phyloP scores from a whole-genome alignment of 2,797 vertebrate species.

The Choloepus didactylus region DNA sequence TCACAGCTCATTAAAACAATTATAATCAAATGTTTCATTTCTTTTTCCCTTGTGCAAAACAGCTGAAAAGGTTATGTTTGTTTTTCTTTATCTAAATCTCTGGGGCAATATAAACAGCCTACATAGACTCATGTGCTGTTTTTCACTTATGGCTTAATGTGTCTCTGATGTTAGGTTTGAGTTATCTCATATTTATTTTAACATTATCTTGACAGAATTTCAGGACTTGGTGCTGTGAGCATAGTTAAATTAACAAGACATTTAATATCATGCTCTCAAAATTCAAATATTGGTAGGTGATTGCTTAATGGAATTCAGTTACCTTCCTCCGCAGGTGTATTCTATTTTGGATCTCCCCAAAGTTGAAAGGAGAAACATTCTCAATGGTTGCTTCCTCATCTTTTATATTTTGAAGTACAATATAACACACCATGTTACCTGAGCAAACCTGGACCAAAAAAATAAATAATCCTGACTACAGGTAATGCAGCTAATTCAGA shows the following conservation, averaged over 20 bases:
- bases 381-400: conserved; percentile 62
- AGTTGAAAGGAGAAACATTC: conserved; percentile 67
- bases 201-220: conserved; percentile 36
- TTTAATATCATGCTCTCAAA: conserved; percentile 80
- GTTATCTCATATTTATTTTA: conserved; percentile 65
- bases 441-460: not conserved
- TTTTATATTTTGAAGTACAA: conserved; percentile 47
- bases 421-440: not conserved
- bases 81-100: conserved; percentile 90
- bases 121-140: conserved; percentile 84
- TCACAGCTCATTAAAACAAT: conserved; percentile 92
- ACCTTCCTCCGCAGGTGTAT: conserved; percentile 76
- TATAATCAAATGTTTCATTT: conserved; percentile 92
- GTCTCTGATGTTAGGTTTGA: conserved; percentile 71
- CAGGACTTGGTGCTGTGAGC: conserved; percentile 69
- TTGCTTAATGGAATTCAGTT: conserved; percentile 81
- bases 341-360: conserved; percentile 79
- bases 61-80: conserved; percentile 92
- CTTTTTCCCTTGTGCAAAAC: conserved; percentile 89
- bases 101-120: conserved; percentile 88
- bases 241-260: conserved; percentile 81
- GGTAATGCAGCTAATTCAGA: not conserved
- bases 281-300: conserved; percentile 84
- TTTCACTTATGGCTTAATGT: conserved; percentile 83
- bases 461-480: not conserved